Evolutionary conservation across 2,113 vertebrate species (phyloP).

Genomic region (Butorides virescens): DNA sequence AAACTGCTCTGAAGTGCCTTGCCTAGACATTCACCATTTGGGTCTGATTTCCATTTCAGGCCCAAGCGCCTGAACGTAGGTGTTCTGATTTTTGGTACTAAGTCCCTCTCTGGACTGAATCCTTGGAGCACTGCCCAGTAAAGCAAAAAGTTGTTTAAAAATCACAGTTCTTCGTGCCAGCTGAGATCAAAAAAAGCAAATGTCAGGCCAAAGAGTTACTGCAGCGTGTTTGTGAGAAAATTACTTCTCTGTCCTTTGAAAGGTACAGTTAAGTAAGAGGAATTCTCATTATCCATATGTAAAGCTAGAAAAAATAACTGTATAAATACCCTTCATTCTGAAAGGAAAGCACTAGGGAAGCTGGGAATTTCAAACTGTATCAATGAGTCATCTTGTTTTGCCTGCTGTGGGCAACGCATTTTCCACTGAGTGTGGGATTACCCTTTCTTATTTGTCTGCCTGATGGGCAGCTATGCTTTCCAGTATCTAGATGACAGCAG

Average conservation of each 20-base stretch:
- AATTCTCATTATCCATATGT: conserved; percentile 51
- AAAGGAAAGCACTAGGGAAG: conserved; percentile 17
- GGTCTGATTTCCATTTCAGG: neutral
- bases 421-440: neutral
- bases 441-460: neutral
- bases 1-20: neutral
- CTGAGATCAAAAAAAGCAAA: conserved; percentile 32
- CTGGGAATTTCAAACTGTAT: conserved; percentile 19
- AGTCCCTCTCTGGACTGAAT: conserved; percentile 11
- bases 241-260: conserved; percentile 32
- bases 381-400: conserved; percentile 56
- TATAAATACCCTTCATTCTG: conserved; percentile 40
- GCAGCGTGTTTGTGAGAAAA: conserved; percentile 26
- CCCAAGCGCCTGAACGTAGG: neutral
- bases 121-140: conserved; percentile 38
- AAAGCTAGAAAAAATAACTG: conserved; percentile 23
- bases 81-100: conserved; percentile 9
- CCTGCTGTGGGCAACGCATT: neutral
- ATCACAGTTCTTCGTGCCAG: conserved; percentile 5
- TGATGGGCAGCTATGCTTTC: neutral
- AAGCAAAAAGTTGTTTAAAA: conserved; percentile 45
- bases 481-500: neutral
- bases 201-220: conserved; percentile 41
- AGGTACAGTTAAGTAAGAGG: conserved; percentile 53
- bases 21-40: neutral